phyloP scores from a whole-genome alignment of 64 coral and sea anemone genomes.

The Cladopsammia gracilis region DNA sequence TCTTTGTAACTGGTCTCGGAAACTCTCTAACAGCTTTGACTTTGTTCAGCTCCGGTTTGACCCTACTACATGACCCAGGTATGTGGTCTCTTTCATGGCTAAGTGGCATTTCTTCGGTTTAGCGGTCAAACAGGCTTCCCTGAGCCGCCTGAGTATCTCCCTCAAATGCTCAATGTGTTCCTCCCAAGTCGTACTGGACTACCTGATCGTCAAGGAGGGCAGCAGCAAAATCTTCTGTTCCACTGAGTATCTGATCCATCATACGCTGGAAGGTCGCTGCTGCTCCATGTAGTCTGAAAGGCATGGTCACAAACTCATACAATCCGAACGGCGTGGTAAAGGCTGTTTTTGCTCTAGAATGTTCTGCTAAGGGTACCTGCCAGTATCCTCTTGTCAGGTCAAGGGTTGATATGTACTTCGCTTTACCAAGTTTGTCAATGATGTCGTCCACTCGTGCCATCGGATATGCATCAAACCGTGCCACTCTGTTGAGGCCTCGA shows the following conservation, averaged over 20 bases:
- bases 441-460: no score
- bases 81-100: not conserved
- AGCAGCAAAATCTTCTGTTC: not conserved
- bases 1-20: not conserved
- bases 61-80: conserved; percentile 57
- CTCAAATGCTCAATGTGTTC: conserved; percentile 29
- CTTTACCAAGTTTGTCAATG: no score
- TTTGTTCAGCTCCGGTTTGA: not conserved
- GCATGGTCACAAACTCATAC: conserved; percentile 33
- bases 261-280: conserved; percentile 61
- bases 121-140: conserved; percentile 8
- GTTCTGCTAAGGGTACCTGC: no score
- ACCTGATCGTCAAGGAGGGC: conserved; percentile 35
- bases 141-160: not conserved
- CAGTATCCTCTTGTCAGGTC: no score
- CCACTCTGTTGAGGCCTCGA: no score
- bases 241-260: not conserved
- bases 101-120: not conserved
- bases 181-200: conserved; percentile 13
- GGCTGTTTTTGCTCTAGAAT: not conserved
- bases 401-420: no score
- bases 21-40: not conserved
- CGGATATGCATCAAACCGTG: no score
- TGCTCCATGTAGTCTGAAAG: conserved; percentile 55
- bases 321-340: conserved; percentile 28